A percentile compares a stretch with the other conserved stretches of the same genome.
Conservation (phyloP, 2,888 invertebrate species). For the Tachystola acroxantha region DNA sequence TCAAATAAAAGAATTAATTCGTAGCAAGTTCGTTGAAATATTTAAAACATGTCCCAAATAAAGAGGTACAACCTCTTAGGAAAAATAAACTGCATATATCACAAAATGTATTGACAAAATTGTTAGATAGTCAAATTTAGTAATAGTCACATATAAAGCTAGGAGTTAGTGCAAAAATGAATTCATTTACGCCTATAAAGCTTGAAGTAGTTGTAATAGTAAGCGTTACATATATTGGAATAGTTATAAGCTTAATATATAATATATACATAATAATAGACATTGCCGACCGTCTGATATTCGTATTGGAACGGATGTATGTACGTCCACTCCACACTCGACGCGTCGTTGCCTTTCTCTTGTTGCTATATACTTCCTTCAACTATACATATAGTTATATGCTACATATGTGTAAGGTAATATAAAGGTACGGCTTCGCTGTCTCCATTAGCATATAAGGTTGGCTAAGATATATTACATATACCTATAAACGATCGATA, state of each 20-base stretch:
- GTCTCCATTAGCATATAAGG: slow-evolving; percentile 34
- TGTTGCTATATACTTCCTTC: slow-evolving; percentile 56
- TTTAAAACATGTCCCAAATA: slow-evolving; percentile 11
- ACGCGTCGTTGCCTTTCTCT: slow-evolving; percentile 52
- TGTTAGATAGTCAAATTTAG: slow-evolving; percentile 72
- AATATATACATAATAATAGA: slow-evolving; percentile 15
- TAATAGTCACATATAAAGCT: slow-evolving; percentile 47
- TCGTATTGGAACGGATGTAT: slow-evolving; percentile 16
- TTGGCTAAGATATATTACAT: slow-evolving; percentile 24
- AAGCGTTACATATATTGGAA: slow-evolving; percentile 47
- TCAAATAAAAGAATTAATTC: too few relatives aligned
- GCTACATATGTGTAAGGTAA: slow-evolving; percentile 26
- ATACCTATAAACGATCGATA: slow-evolving; percentile 15
- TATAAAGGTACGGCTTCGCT: slow-evolving; percentile 35
- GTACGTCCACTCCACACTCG: slow-evolving; percentile 12
- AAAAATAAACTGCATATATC: slow-evolving; percentile 37
- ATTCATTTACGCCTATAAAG: slow-evolving; percentile 55
- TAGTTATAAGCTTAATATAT: slow-evolving; percentile 27
- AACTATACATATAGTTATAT: slow-evolving; percentile 36
- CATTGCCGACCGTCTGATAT: slow-evolving; percentile 24
- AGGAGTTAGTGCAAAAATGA: slow-evolving; percentile 36
- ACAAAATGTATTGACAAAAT: slow-evolving; percentile 42
- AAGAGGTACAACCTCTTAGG: slow-evolving; percentile 49
- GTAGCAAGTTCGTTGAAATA: slow-evolving; percentile 1
- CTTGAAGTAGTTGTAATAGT: slow-evolving; percentile 43